A percentile compares a stretch with the other conserved stretches of the same genome.
These are phyloP conservation scores for Trogon melanurus DNA, from an alignment of 2,113 vertebrate genomes.

Conservation along the genomic window DNA sequence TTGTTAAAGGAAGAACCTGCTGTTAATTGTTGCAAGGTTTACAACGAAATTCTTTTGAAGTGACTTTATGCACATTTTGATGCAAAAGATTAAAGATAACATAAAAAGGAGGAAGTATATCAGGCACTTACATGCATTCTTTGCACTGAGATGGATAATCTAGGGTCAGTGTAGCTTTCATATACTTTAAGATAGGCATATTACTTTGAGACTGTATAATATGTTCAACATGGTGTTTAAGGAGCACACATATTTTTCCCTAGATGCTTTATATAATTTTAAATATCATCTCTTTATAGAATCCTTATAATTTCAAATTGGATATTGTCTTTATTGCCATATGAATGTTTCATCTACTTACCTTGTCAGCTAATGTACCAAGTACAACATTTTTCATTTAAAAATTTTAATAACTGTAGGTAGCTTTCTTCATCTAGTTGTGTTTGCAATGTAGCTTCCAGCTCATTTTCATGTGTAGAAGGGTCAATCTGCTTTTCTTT, in stretches of 20 bases:
- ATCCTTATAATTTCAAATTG: neutral
- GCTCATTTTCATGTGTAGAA: neutral
- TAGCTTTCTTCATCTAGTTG: neutral
- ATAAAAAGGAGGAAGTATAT: constrained; percentile 13
- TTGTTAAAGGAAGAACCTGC: neutral
- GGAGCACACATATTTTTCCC: neutral
- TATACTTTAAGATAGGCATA: neutral
- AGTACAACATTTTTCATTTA: neutral
- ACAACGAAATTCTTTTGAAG: constrained; percentile 48
- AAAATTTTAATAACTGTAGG: neutral
- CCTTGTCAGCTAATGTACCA: neutral
- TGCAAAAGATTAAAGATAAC: constrained; percentile 11
- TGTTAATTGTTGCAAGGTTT: constrained; percentile 37
- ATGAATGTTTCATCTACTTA: neutral
- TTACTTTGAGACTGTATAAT: neutral
- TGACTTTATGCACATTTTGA: constrained; percentile 11
- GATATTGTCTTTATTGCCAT: neutral
- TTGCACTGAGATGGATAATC: neutral
- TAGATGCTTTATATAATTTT: neutral
- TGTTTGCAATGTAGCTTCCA: neutral
- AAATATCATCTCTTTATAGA: neutral
- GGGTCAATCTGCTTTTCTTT: neutral
- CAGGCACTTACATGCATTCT: constrained; percentile 15
- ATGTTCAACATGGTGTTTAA: neutral
- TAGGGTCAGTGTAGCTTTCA: neutral